Evolutionary conservation across 2,797 vertebrate species (phyloP).

Genomic region (Sciurus vulgaris): DNA sequence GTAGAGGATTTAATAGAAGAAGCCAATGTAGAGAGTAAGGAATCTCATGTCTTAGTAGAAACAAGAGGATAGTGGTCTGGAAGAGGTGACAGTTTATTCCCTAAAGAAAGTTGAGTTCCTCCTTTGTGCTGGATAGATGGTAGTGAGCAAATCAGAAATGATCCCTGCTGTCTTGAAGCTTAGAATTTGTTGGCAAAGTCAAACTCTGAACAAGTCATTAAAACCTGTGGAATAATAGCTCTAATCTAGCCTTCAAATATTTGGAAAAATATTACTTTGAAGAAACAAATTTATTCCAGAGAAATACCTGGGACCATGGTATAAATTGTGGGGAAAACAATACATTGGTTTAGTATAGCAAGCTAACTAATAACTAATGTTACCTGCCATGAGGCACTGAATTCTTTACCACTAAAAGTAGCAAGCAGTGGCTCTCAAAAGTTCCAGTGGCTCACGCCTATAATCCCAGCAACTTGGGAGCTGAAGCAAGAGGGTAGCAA

Average conservation of each 20-base stretch:
- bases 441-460: neutral
- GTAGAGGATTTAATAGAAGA: neutral
- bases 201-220: neutral
- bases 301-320: constrained; percentile 36
- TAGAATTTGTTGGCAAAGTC: neutral
- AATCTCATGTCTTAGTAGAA: neutral
- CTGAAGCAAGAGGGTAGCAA: too few species aligned
- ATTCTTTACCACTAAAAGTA: neutral
- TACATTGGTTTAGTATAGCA: neutral
- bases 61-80: neutral
- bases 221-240: constrained; percentile 14
- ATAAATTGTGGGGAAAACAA: constrained; percentile 11
- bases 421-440: neutral
- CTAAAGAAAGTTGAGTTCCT: neutral
- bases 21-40: neutral
- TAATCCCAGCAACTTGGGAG: too few species aligned
- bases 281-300: constrained; percentile 35
- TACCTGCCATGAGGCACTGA: neutral
- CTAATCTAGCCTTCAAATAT: constrained; percentile 41
- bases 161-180: neutral
- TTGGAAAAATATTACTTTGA: constrained; percentile 55
- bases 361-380: neutral
- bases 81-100: constrained; percentile 27
- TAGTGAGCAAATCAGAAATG: constrained; percentile 6
- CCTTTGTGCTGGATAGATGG: neutral